These are phyloP conservation scores for Buceros bicornis DNA, from an alignment of 2,797 vertebrate species.

Conservation along the genomic window DNA sequence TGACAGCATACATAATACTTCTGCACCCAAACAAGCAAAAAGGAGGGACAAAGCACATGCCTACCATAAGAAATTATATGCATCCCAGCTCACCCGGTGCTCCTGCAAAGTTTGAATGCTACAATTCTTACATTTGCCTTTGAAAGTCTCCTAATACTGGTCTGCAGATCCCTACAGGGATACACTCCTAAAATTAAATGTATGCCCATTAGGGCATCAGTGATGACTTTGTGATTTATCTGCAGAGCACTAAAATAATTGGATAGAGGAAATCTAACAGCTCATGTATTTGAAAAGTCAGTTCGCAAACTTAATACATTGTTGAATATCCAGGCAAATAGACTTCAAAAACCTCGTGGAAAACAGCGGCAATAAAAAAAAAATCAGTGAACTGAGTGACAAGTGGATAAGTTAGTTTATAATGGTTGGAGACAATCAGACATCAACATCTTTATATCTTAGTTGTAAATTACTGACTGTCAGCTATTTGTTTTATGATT, in stretches of 20 bases:
- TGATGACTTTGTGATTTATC: background rate
- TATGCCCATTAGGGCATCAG: background rate
- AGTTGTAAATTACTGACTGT: constrained; percentile 3
- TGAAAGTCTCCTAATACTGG: background rate
- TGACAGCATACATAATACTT: background rate
- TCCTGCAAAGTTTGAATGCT: background rate
- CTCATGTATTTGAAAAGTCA: background rate
- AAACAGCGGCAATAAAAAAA: background rate
- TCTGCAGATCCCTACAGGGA: background rate
- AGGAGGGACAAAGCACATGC: background rate
- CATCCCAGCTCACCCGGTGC: background rate
- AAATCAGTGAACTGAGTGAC: background rate
- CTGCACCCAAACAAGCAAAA: background rate
- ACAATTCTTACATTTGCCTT: background rate
- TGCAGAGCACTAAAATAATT: background rate
- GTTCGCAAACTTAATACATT: background rate
- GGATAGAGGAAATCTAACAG: background rate
- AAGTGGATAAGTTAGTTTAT: background rate
- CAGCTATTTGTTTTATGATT: constrained; percentile 25
- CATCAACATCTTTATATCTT: background rate
- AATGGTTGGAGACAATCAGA: background rate
- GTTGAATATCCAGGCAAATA: background rate
- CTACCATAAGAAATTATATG: background rate
- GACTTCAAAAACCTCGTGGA: background rate
- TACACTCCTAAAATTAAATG: background rate